Evolutionary conservation across 2,888 invertebrate species (phyloP).

Genomic region (Frankliniella fusca): DNA sequence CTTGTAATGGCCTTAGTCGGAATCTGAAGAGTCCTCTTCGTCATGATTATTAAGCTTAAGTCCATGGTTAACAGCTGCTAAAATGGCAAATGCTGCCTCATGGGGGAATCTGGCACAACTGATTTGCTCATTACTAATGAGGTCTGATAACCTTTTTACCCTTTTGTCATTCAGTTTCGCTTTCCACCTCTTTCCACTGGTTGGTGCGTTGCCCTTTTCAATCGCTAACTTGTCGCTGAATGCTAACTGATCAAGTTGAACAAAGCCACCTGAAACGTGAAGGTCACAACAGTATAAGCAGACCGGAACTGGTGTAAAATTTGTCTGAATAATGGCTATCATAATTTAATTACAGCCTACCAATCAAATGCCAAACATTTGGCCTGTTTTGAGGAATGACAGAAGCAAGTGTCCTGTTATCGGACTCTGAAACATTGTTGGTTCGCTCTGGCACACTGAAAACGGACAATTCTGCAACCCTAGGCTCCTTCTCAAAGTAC

Average conservation of each 20-base stretch:
- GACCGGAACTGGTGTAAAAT: too few species aligned
- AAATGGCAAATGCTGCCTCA: background rate
- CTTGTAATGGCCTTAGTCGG: too few species aligned
- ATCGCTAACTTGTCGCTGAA: background rate
- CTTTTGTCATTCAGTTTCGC: background rate
- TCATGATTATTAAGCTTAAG: background rate
- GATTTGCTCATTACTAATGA: background rate
- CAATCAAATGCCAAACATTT: background rate
- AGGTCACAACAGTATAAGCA: background rate
- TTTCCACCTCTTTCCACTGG: background rate
- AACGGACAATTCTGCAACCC: background rate
- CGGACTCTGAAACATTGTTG: background rate
- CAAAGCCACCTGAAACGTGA: background rate
- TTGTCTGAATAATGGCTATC: too few species aligned
- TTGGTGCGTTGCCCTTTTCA: background rate
- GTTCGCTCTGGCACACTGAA: background rate
- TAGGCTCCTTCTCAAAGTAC: background rate
- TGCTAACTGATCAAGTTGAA: background rate
- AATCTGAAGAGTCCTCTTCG: background rate
- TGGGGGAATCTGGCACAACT: background rate
- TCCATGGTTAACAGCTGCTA: background rate
- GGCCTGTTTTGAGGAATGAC: background rate
- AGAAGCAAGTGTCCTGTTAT: background rate
- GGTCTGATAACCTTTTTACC: background rate
- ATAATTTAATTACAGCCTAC: background rate